Base-by-base conservation (phyloP, 2,797 vertebrate species). In the Pangasius larnaudii region DNA sequence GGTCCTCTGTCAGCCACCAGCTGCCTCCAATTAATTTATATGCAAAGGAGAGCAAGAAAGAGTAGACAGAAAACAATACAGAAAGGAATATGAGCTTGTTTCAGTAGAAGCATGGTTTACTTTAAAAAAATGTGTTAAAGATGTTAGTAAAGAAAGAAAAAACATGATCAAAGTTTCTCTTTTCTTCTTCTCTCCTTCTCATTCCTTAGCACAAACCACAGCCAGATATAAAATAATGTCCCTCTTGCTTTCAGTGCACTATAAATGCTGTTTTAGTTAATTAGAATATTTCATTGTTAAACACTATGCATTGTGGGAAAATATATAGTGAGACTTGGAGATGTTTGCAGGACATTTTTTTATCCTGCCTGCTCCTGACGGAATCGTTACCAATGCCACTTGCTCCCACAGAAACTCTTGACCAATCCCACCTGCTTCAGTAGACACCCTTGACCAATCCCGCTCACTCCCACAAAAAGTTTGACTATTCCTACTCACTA, bases 1-100 rank as follows among this genome's bases (percentile, higher is more conserved):
- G 88, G 69, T 79, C 72, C n/a, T 72, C 84, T 90, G 88, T 86
- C 85, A 84, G 58, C 84, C 72, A 84, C 80, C 88, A 90, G 80
- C 91, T 88, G 88, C 75, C 88, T 87, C 39, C 56, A 86, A 86
- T 87, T 87, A 71, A 80, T 87, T 84, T 71, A 75, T 49, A 82
- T 71, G 42, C 49, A 77, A 88, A 36, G 77, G 9, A 59, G 18
- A 58, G 59, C 0, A 22, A 69, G 24, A 27, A 69, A 87, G 49
- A 61, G 16, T 27, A 74, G 33, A 81, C 58, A 39, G 46, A 87
- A 53, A 56, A n/a, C 56, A 49, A 84, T 53, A 22, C 24, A 4
- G 22, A 81, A 39, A 84, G 81, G 14, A 51, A 51, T 67, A 51
- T 49, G 4, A 67, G 61, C 39, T 67, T 30, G 59, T n/a, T 30